These are phyloP conservation scores for Oxyura jamaicensis DNA, from an alignment of 2,113 vertebrate genomes.

Conservation along the genomic window DNA sequence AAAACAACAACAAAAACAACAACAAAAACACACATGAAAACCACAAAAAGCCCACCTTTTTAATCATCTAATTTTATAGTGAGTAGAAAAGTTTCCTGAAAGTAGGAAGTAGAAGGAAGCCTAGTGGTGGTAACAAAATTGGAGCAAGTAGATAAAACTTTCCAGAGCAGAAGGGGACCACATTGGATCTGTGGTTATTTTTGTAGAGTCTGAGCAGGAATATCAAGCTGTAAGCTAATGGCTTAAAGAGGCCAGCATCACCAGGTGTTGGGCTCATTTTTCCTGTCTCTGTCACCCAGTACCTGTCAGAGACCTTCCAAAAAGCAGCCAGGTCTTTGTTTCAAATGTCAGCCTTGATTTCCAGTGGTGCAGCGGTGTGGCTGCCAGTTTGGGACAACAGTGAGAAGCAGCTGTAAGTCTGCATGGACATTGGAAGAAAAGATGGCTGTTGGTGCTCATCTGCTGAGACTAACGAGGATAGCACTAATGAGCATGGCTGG, in stretches of 20 bases:
- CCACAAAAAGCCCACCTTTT: background rate
- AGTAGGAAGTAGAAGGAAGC: background rate
- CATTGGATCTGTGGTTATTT: background rate
- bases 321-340: accelerated
- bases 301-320: background rate
- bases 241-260: background rate
- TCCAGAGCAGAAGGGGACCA: background rate
- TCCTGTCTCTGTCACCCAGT: too few species aligned
- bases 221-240: background rate
- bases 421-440: background rate
- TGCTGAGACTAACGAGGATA: background rate
- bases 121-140: background rate
- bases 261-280: background rate
- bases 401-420: background rate
- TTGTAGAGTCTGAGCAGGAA: background rate
- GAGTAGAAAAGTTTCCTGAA: background rate
- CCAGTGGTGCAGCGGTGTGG: background rate
- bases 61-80: background rate
- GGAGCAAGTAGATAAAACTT: background rate
- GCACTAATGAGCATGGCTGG: accelerated
- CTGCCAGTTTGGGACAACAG: background rate
- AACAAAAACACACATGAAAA: too few species aligned
- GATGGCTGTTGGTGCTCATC: background rate
- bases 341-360: background rate
- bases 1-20: background rate